Evolutionary conservation across 2,797 vertebrate species (phyloP).

Genomic region (Myotis pilosus): DNA sequence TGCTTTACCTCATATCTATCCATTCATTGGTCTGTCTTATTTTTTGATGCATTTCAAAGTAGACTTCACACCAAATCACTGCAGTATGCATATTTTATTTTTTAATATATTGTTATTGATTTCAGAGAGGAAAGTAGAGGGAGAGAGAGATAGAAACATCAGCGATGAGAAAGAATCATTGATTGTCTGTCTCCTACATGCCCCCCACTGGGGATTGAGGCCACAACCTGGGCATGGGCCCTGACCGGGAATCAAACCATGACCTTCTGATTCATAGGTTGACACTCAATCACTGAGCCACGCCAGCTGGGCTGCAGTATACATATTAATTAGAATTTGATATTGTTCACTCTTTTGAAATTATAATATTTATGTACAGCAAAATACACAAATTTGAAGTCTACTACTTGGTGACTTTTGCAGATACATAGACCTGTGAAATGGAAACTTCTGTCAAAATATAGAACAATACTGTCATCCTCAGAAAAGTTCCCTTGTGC

Average conservation of each 20-base stretch:
- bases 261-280: too few species aligned
- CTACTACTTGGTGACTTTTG: not conserved
- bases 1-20: not conserved
- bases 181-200: too few species aligned
- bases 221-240: too few species aligned
- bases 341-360: not conserved
- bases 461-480: not conserved
- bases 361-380: not conserved
- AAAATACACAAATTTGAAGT: not conserved
- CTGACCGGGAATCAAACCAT: too few species aligned
- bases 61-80: not conserved
- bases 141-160: too few species aligned
- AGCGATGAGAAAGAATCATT: too few species aligned
- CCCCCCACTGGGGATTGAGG: too few species aligned
- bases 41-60: not conserved
- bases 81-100: not conserved
- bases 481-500: not conserved
- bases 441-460: not conserved
- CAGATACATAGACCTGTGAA: not conserved
- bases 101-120: too few species aligned
- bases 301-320: not conserved
- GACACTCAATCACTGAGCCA: too few species aligned
- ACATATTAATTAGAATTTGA: not conserved
- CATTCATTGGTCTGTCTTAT: not conserved
- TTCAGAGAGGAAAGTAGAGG: too few species aligned